A percentile compares a stretch with the other conserved stretches of the same genome.
Conservation (phyloP, 2,888 invertebrate species). For the Euplexia lucipara region DNA sequence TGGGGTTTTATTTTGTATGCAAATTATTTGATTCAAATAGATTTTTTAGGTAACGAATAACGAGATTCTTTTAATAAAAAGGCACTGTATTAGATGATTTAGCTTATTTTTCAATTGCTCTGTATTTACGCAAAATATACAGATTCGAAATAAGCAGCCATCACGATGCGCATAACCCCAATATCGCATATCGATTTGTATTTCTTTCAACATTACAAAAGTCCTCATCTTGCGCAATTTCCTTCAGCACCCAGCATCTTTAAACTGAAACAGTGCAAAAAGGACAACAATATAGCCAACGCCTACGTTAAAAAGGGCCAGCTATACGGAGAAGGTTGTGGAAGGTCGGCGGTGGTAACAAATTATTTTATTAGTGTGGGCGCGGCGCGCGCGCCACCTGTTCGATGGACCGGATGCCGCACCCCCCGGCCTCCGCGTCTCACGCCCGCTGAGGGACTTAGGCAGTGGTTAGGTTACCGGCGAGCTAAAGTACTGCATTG, state of each 20-base stretch:
- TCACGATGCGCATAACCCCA: neutral
- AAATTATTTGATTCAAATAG: neutral
- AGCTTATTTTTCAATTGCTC: neutral
- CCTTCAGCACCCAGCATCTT: slow-evolving; percentile 33
- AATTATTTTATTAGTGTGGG: slow-evolving; percentile 88
- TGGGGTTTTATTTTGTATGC: slow-evolving; percentile 7
- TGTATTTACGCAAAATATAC: neutral
- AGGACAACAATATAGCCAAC: slow-evolving; percentile 37
- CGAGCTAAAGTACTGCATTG: slow-evolving; percentile 46
- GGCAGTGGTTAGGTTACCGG: slow-evolving; percentile 68
- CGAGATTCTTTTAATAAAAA: neutral
- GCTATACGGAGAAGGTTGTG: slow-evolving; percentile 80
- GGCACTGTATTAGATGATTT: too few relatives aligned
- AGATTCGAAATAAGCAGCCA: neutral
- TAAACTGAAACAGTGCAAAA: slow-evolving; percentile 50
- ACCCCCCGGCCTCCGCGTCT: slow-evolving; percentile 70
- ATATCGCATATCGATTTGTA: neutral
- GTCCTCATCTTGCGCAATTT: slow-evolving; percentile 8
- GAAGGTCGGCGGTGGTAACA: slow-evolving; percentile 85
- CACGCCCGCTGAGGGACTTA: slow-evolving; percentile 63
- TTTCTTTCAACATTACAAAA: neutral
- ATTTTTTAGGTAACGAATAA: neutral
- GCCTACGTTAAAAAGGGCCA: slow-evolving; percentile 66
- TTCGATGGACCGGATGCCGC: slow-evolving; percentile 86
- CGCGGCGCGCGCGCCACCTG: slow-evolving; percentile 86